Base-by-base conservation (phyloP, 2,113 vertebrate species). In the Sterrhoptilus dennistouni region DNA sequence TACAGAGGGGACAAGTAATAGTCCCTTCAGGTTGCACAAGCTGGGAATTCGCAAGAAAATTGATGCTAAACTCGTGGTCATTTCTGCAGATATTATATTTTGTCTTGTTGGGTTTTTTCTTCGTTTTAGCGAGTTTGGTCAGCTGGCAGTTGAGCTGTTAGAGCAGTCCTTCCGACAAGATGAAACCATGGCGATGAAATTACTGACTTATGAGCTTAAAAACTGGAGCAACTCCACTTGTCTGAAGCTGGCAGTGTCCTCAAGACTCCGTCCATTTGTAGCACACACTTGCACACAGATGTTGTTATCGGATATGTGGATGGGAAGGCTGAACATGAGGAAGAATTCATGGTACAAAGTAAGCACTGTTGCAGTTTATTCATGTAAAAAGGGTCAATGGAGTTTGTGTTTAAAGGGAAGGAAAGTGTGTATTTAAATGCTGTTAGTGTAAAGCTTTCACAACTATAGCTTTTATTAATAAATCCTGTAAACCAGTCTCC, bases 311-410 rank as follows among this genome's bases (percentile, higher is more conserved):
- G 99, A 99, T 97, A 99, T 99, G 99, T 99, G 99, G 99, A 99
- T 99, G 99, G 99, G 99, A 83, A 98, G 99, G 60, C 98, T 99
- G 71, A 99, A 99, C 97, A 99, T 99, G 99, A 98, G 99, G 94
- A 99, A 99, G 97, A 99, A 99, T 98, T 99, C 99, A 36, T 99
- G 99, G 99, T 99, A 99, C 98, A 99, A 99, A 99, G 99, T 99
- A 98, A 87, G 87, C 12, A 5, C 38, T n/a, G 19, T 54, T 3
- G 0, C 25, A 35, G 31, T 80, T 82, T 9, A 10, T 50, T 59
- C 20, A 7, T 53, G 18, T 78, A 18, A 59, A 79, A 83, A 82
- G 12, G 38, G 20, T 71, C 35, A 28, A 1, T 2, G 3, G 31
- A 76, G 68, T 31, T 85, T 40, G 29, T 57, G 24, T 44, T 90